phyloP scores from a whole-genome alignment of 2,888 invertebrate species.

The Dasypogon diadema region DNA sequence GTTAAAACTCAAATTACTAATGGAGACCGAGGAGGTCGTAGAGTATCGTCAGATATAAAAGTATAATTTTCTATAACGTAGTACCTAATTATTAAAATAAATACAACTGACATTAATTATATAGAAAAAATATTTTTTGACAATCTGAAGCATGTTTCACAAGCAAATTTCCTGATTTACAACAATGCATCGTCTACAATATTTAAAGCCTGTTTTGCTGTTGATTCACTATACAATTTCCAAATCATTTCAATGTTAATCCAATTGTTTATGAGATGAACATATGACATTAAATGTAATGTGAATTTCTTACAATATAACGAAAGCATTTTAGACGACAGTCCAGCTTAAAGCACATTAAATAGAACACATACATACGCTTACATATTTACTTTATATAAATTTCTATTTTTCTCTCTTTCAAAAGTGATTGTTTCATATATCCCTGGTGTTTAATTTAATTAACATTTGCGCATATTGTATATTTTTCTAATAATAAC shows the following conservation, averaged over 20 bases:
- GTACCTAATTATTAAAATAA: too few relatives aligned
- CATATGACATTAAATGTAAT: not conserved
- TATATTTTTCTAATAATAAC: conserved; percentile 14
- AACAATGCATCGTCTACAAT: conserved; percentile 2
- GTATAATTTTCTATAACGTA: too few relatives aligned
- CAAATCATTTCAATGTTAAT: not conserved
- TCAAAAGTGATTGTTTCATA: conserved; percentile 33
- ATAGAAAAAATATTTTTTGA: too few relatives aligned
- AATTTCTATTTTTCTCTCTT: not conserved
- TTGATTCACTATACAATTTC: not conserved
- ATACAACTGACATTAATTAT: too few relatives aligned
- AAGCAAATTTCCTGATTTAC: not conserved
- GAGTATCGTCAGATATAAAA: too few relatives aligned
- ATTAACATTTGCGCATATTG: conserved; percentile 10
- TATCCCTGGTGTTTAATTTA: conserved; percentile 39
- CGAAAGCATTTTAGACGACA: conserved; percentile 22
- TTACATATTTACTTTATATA: conserved; percentile 26
- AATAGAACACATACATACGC: conserved; percentile 35
- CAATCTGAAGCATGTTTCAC: conserved; percentile 9
- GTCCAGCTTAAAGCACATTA: conserved; percentile 38
- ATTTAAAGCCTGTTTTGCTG: conserved; percentile 6
- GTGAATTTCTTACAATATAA: conserved; percentile 1
- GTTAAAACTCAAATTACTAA: too few relatives aligned
- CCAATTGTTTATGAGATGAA: not conserved
- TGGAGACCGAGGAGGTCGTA: too few relatives aligned